phyloP scores from a whole-genome alignment of 1,140 invertebrate genomes.

The Scaptomyza graminum region DNA sequence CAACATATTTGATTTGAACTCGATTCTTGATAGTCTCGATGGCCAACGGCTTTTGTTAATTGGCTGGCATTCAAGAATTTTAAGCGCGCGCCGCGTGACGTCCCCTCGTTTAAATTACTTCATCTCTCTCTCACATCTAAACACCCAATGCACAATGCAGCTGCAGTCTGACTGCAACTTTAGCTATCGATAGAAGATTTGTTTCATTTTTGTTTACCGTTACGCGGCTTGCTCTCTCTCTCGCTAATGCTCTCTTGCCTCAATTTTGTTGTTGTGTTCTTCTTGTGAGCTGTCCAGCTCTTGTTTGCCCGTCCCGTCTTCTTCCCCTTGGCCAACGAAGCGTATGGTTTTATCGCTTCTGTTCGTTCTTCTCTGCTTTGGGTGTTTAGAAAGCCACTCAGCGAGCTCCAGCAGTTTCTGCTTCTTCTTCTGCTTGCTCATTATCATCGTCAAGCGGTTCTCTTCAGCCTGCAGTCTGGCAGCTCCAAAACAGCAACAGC shows the following conservation, averaged over 20 bases:
- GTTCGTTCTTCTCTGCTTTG: neutral
- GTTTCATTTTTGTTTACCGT: constrained; percentile 68
- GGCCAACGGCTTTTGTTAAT: constrained; percentile 38
- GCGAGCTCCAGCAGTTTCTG: constrained; percentile 38
- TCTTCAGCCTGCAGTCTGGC: constrained; percentile 8
- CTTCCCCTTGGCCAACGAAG: constrained; percentile 51
- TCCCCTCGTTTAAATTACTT: constrained; percentile 26
- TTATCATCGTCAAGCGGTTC: constrained; percentile 5
- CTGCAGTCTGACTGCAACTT: constrained; percentile 20
- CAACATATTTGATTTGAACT: constrained; percentile 39
- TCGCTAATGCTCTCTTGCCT: neutral
- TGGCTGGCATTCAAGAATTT: constrained; percentile 62
- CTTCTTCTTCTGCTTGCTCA: constrained; percentile 8
- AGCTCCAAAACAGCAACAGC: constrained; percentile 13
- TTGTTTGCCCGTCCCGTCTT: constrained; percentile 4
- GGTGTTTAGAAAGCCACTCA: constrained; percentile 72
- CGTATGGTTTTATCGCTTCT: constrained; percentile 39
- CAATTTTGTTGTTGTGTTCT: constrained; percentile 36
- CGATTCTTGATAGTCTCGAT: constrained; percentile 31
- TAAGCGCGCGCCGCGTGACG: constrained; percentile 69
- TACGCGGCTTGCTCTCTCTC: constrained; percentile 41
- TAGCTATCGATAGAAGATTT: constrained; percentile 61
- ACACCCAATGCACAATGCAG: constrained; percentile 20
- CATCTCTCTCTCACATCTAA: constrained; percentile 1
- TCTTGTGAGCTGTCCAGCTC: constrained; percentile 55